Conservation (phyloP, 2,888 invertebrate species). For the Ormia ochracea region DNA sequence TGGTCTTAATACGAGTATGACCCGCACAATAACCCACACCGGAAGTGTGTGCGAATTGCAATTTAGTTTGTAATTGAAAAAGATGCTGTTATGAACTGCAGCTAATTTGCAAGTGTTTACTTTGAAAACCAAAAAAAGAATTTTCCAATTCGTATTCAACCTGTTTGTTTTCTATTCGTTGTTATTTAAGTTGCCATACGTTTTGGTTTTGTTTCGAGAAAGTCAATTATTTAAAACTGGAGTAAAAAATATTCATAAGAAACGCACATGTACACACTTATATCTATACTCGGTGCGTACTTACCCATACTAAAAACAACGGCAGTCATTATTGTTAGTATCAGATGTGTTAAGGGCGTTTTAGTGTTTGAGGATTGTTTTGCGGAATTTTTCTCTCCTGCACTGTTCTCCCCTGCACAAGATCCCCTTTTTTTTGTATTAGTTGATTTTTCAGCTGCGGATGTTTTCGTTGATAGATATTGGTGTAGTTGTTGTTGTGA, state of each 20-base stretch:
- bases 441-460: background rate
- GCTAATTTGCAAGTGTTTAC: too few species aligned
- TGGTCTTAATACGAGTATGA: too few species aligned
- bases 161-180: too few species aligned
- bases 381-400: constrained; percentile 29
- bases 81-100: too few species aligned
- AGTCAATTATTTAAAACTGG: too few species aligned
- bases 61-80: too few species aligned
- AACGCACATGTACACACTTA: background rate
- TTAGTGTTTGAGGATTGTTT: constrained; percentile 45
- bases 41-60: too few species aligned
- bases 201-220: too few species aligned
- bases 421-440: background rate
- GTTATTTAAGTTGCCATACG: too few species aligned
- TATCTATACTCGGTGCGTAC: constrained; percentile 5
- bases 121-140: too few species aligned
- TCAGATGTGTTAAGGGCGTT: constrained; percentile 59
- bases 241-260: background rate
- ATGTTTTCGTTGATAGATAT: background rate
- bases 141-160: too few species aligned
- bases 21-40: too few species aligned
- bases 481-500: constrained; percentile 6
- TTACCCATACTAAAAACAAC: constrained; percentile 59
- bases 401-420: background rate
- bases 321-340: constrained; percentile 58